Conservation (phyloP, 1,140 invertebrate genomes). For the Heliothis subflexa region DNA sequence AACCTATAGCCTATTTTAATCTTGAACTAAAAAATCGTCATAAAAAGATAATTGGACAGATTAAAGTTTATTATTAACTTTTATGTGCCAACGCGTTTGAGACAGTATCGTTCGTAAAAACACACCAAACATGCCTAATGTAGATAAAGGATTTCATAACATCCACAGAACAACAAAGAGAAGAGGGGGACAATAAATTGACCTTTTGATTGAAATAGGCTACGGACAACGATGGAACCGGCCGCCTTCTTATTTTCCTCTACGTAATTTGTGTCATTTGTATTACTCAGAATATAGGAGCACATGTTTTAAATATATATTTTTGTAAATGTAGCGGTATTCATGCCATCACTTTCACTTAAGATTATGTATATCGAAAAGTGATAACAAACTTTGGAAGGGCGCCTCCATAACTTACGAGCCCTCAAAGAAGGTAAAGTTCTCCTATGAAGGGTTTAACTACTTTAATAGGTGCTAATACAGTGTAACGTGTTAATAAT, state of each 20-base stretch:
- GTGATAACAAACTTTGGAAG: slow-evolving; percentile 36
- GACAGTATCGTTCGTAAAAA: no score
- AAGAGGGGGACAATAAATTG: slow-evolving; percentile 8
- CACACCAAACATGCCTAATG: no score
- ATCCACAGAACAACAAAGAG: background rate
- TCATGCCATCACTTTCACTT: background rate
- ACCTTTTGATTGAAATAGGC: slow-evolving; percentile 21
- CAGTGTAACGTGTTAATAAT: slow-evolving; percentile 58
- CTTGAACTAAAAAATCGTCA: no score
- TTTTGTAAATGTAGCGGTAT: slow-evolving; percentile 5
- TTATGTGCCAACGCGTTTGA: no score
- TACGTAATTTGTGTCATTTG: slow-evolving; percentile 11
- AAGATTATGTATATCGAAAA: slow-evolving; percentile 22
- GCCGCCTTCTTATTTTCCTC: slow-evolving; percentile 7
- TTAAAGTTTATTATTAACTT: no score
- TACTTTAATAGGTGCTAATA: slow-evolving; percentile 52
- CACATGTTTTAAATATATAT: background rate
- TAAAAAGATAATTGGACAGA: no score
- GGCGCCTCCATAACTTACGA: slow-evolving; percentile 41
- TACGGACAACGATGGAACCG: background rate
- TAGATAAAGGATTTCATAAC: background rate
- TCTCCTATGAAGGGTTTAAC: slow-evolving; percentile 48
- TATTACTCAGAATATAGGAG: background rate
- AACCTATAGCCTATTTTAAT: no score
- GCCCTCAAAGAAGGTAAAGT: slow-evolving; percentile 33